Base-by-base conservation (phyloP, 2,888 invertebrate species). In the Eucera pruinosa region DNA sequence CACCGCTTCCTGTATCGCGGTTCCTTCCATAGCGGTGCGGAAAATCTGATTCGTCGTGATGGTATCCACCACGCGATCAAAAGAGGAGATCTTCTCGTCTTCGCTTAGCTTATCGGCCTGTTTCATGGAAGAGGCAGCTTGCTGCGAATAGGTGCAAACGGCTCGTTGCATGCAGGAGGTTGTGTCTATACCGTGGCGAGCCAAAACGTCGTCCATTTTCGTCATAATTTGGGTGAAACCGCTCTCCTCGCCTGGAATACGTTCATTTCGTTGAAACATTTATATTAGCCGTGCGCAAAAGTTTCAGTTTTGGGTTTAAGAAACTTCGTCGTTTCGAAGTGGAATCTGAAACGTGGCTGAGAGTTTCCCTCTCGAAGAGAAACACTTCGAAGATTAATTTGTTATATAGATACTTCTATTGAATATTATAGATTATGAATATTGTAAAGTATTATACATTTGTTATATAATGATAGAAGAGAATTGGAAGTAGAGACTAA, bases 131-230 rank as follows among this genome's bases (percentile, higher is more conserved):
- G 87, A 82, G 0, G 90, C 95, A 0, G 96, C 96, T 43, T 95
- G 94, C 81, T 96, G 95, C 0, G 96, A 95, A 89, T 96, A 96
- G 0, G 95, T 95, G 86, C 95, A 95, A 36, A 95, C 93, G 4
- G 93, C 93, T 66, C 94, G 93, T 89, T 95, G 95, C 80, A 94
- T 93, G 83, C 95, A 95, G 0, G 94, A 93, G 0, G 94, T 94
- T 2, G 95, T 92, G 86, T 95, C 95, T 23, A 95, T 93, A 54
- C 95, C 93, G 77, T 95, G 93, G 71, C 93, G 93, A 0, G 93
- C 92, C 54, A 95, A 88, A 13, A 93, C 92, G 50, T 94, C 93
- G 78, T 95, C 95, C 36, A 95, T 86, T 27, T 92, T 92, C 11
- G 92, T 90, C 81, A 95, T 88, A 89, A 96, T 93, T 74, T 95